Conservation (phyloP, 2,888 invertebrate species). For the Pachydiplax longipennis region DNA sequence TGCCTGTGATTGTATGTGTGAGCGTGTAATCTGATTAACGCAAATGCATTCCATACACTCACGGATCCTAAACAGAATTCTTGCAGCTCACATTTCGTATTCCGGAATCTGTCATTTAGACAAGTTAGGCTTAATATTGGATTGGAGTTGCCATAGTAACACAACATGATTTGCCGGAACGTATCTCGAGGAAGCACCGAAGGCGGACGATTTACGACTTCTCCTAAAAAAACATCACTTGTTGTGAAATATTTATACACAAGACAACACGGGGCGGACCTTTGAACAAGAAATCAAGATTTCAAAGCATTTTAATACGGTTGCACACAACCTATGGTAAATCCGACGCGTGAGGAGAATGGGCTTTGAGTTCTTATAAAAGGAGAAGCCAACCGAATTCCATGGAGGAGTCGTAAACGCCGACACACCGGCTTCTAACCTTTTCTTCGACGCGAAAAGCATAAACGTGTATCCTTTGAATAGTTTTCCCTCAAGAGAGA, state of each 20-base stretch:
- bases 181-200: background rate
- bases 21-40: background rate
- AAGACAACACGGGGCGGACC: background rate
- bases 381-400: background rate
- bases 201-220: background rate
- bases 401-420: conserved; percentile 4
- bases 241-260: background rate
- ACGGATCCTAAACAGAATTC: background rate
- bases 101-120: background rate
- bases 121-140: background rate
- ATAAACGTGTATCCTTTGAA: background rate
- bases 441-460: conserved; percentile 9
- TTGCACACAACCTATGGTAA: conserved; percentile 11
- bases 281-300: conserved; percentile 24
- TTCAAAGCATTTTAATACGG: conserved; percentile 24
- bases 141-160: background rate
- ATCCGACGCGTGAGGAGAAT: conserved; percentile 34
- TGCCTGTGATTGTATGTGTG: background rate
- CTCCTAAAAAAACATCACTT: background rate
- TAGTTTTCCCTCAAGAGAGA: background rate
- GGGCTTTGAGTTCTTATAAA: background rate
- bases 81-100: background rate
- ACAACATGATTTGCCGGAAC: background rate
- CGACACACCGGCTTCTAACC: background rate
- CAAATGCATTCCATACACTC: background rate